Conservation (phyloP, 2,888 invertebrate genomes). For the Sialis fuliginosa region DNA sequence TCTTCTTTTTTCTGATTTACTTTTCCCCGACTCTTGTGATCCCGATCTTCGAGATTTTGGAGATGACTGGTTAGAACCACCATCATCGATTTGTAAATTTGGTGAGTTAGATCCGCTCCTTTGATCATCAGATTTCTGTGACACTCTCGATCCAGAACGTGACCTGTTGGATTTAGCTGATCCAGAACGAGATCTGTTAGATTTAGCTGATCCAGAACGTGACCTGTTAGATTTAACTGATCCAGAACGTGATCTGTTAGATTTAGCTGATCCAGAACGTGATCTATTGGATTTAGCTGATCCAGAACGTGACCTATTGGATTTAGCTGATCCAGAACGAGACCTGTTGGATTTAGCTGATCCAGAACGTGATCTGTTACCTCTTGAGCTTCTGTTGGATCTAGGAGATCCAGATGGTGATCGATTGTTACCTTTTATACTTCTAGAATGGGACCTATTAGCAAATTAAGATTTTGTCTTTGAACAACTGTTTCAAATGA, state of each 20-base stretch:
- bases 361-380: slow-evolving; percentile 15
- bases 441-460: too few relatives aligned
- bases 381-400: slow-evolving; percentile 5
- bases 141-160: slow-evolving; percentile 7
- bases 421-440: too few relatives aligned
- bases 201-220: slow-evolving; percentile 15
- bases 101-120: slow-evolving; percentile 24
- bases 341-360: slow-evolving; percentile 12
- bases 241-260: slow-evolving; percentile 12
- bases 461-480: too few relatives aligned
- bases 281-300: slow-evolving; percentile 15
- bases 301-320: slow-evolving; percentile 12
- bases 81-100: slow-evolving; percentile 32
- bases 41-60: slow-evolving; percentile 5
- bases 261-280: slow-evolving; percentile 12
- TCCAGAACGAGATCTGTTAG: background rate
- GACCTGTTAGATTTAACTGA: slow-evolving; percentile 12
- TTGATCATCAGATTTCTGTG: slow-evolving; percentile 6
- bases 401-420: background rate
- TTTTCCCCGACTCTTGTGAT: background rate
- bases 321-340: slow-evolving; percentile 11
- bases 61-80: slow-evolving; percentile 19
- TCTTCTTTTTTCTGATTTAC: too few relatives aligned
- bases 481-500: too few relatives aligned
- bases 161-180: background rate